Conservation (phyloP, 2,113 vertebrate genomes). For the Rhinolophus sinicus region DNA sequence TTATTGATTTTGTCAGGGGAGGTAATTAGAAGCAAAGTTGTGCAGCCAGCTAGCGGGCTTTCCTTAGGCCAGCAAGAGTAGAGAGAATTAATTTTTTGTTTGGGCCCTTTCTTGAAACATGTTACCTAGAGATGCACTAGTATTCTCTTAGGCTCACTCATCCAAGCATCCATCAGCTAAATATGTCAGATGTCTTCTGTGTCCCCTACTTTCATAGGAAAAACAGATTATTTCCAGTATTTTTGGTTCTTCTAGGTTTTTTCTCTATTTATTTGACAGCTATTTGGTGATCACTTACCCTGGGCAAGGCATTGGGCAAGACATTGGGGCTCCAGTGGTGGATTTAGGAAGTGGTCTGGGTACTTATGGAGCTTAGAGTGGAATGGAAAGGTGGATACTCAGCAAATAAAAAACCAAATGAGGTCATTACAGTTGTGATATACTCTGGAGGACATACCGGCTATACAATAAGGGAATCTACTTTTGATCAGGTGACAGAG, state of each 20-base stretch:
- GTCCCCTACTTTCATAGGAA: not conserved
- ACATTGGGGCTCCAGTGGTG: not conserved
- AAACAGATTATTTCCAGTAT: slow-evolving; percentile 10
- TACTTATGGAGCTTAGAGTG: not conserved
- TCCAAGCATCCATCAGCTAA: not conserved
- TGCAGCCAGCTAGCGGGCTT: not conserved
- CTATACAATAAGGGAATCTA: not conserved
- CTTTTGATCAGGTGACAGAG: not conserved
- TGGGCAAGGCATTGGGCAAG: not conserved
- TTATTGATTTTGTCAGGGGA: slow-evolving; percentile 30
- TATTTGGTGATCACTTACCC: not conserved
- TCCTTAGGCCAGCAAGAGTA: not conserved
- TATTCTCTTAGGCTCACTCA: not conserved
- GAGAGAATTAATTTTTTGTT: slow-evolving; percentile 13
- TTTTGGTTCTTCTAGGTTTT: slow-evolving; percentile 12
- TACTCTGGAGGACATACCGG: not conserved
- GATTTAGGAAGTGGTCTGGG: not conserved
- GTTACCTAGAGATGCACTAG: not conserved
- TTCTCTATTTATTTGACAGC: slow-evolving; percentile 7
- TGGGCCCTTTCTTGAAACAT: not conserved
- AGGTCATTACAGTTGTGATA: not conserved
- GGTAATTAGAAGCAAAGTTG: not conserved
- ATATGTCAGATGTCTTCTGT: not conserved
- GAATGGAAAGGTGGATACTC: not conserved
- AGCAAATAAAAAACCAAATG: not conserved